Percentiles rank a stretch among this genome's conserved stretches.
Evolutionary conservation across 1,140 invertebrate species (phyloP).

Genomic region (Dufourea novaeangliae): DNA sequence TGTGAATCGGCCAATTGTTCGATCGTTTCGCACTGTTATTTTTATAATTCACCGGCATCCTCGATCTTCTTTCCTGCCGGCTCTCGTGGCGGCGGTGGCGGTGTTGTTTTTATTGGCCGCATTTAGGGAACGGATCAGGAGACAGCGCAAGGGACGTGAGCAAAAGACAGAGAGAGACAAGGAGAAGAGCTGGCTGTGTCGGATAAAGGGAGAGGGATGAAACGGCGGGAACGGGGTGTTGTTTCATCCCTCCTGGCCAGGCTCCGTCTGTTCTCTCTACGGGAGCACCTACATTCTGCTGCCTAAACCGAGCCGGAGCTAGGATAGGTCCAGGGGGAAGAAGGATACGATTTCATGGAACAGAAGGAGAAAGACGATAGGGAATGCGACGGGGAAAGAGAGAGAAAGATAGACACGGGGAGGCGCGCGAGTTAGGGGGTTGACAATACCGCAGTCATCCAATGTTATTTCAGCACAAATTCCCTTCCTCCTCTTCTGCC

Average conservation of each 20-base stretch:
- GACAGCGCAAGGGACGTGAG: slow-evolving; percentile 19
- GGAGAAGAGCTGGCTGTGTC: too few relatives aligned
- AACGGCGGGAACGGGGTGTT: slow-evolving; percentile 78
- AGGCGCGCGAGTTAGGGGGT: slow-evolving; percentile 58
- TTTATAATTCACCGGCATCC: slow-evolving; percentile 77
- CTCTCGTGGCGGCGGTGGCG: slow-evolving; percentile 56
- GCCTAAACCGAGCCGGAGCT: slow-evolving; percentile 65
- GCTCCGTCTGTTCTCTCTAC: slow-evolving; percentile 60
- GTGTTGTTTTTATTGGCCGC: slow-evolving; percentile 80
- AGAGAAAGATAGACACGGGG: slow-evolving; percentile 6
- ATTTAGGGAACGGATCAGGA: slow-evolving; percentile 71
- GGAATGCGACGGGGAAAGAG: slow-evolving; percentile 3
- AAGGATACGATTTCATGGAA: slow-evolving; percentile 12
- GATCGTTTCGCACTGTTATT: slow-evolving; percentile 77
- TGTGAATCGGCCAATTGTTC: slow-evolving; percentile 77
- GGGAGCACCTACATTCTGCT: slow-evolving; percentile 45
- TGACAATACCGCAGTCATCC: slow-evolving; percentile 79
- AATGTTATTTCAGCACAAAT: slow-evolving; percentile 81
- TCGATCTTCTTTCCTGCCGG: slow-evolving; percentile 60
- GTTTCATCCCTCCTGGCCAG: slow-evolving; percentile 75
- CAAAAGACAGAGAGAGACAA: slow-evolving; percentile 1
- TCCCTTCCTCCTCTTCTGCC: slow-evolving; percentile 65
- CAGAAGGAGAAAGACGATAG: slow-evolving; percentile 1
- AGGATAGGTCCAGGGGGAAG: slow-evolving; percentile 72
- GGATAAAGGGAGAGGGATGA: slow-evolving; percentile 47